These are phyloP conservation scores for Scrobipalpa atriplicella DNA, from an alignment of 2,888 invertebrate species.

Conservation along the genomic window DNA sequence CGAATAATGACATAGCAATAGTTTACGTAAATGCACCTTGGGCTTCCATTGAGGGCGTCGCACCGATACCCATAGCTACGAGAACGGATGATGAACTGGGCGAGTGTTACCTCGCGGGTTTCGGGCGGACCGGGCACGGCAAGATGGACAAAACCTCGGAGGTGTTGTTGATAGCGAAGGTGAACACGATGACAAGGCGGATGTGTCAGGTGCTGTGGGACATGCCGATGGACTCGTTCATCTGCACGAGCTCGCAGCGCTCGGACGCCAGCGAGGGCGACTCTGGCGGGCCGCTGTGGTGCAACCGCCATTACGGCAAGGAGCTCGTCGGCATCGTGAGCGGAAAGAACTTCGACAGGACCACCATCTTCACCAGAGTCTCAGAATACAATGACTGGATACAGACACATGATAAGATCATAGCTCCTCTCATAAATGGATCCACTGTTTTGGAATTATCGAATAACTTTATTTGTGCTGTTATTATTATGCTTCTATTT, in stretches of 20 bases:
- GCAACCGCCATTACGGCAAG: slow-evolving; percentile 41
- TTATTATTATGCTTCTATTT: neutral
- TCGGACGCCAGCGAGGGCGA: slow-evolving; percentile 59
- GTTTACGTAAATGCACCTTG: slow-evolving; percentile 44
- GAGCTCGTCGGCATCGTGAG: slow-evolving; percentile 63
- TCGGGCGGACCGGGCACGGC: slow-evolving; percentile 28
- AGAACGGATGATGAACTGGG: neutral
- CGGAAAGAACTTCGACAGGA: slow-evolving; percentile 63
- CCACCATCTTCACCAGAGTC: slow-evolving; percentile 49
- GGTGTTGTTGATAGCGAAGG: slow-evolving; percentile 49
- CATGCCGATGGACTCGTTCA: slow-evolving; percentile 55
- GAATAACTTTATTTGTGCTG: neutral
- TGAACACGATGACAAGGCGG: slow-evolving; percentile 46
- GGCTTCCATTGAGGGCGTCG: slow-evolving; percentile 38
- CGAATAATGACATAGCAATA: slow-evolving; percentile 59
- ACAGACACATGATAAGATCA: neutral
- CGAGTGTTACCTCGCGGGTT: slow-evolving; percentile 23
- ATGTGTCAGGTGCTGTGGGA: slow-evolving; percentile 57
- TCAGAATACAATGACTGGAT: slow-evolving; percentile 41
- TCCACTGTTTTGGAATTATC: neutral
- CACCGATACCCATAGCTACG: neutral
- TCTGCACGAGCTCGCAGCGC: slow-evolving; percentile 52
- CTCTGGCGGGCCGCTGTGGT: slow-evolving; percentile 65
- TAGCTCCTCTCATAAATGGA: neutral
- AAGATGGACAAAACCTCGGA: slow-evolving; percentile 36